A percentile compares a stretch with the other conserved stretches of the same genome.
phyloP scores from a whole-genome alignment of 2,888 invertebrate species.

The Clivina fossor region DNA sequence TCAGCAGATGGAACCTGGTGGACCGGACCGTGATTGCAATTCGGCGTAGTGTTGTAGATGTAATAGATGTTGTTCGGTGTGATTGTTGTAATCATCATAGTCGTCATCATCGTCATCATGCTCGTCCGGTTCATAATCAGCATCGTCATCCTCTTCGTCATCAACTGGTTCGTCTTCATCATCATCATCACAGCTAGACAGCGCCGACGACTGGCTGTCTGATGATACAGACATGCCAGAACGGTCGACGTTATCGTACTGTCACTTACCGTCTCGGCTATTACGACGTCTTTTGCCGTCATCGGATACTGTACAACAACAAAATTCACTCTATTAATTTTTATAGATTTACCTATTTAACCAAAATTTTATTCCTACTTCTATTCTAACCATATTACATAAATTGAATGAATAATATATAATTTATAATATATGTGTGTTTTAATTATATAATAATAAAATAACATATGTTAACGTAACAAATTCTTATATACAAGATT shows the following conservation, averaged over 20 bases:
- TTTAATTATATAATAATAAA: too few relatives aligned
- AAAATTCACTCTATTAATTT: background rate
- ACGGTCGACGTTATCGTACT: slow-evolving; percentile 51
- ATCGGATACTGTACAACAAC: slow-evolving; percentile 47
- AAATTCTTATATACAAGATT: too few relatives aligned
- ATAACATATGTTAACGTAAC: too few relatives aligned
- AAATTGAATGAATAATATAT: too few relatives aligned
- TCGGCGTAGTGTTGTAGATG: background rate
- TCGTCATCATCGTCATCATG: slow-evolving; percentile 42
- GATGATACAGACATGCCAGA: slow-evolving; percentile 38
- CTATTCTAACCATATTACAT: slow-evolving; percentile 16
- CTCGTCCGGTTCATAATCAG: slow-evolving; percentile 29
- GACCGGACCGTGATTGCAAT: too few relatives aligned
- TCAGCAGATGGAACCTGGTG: too few relatives aligned
- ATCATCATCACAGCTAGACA: slow-evolving; percentile 37
- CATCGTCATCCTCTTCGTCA: slow-evolving; percentile 41
- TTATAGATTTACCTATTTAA: slow-evolving; percentile 8
- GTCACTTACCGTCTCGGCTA: slow-evolving; percentile 53
- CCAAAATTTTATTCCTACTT: slow-evolving; percentile 7
- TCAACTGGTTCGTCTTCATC: slow-evolving; percentile 39
- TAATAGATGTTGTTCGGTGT: background rate
- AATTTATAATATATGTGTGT: too few relatives aligned
- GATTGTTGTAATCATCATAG: slow-evolving; percentile 1
- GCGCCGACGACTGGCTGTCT: slow-evolving; percentile 42
- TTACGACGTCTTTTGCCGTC: slow-evolving; percentile 53